Evolutionary conservation across 2,113 vertebrate species (phyloP).

Genomic region (Callionymus lyra): DNA sequence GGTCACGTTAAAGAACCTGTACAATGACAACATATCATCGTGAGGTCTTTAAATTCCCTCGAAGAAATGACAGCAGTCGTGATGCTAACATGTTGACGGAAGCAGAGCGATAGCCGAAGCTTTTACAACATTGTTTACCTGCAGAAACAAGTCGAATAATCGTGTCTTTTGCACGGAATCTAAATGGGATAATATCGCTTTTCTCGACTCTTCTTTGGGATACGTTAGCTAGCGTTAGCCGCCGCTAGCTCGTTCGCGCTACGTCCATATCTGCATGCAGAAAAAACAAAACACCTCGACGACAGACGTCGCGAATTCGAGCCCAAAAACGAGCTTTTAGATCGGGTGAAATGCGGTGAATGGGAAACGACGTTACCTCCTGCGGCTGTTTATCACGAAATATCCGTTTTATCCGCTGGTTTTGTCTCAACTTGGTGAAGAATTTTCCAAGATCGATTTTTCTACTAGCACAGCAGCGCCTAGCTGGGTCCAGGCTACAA

Average conservation of each 20-base stretch:
- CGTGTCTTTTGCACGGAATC: no score
- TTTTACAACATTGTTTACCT: not conserved
- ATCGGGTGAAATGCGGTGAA: not conserved
- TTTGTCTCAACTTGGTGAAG: conserved; percentile 24
- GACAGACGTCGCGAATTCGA: conserved; percentile 12
- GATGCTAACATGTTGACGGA: no score
- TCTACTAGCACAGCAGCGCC: conserved; percentile 48
- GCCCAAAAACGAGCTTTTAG: not conserved
- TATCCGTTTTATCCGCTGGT: conserved; percentile 17
- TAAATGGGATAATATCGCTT: no score
- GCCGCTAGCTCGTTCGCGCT: conserved; percentile 32
- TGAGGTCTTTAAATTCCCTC: no score
- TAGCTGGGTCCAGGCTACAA: conserved; percentile 24
- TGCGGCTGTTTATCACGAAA: conserved; percentile 19
- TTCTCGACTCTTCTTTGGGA: no score
- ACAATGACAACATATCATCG: no score
- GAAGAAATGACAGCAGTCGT: no score
- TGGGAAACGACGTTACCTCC: conserved; percentile 52
- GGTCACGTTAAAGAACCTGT: no score
- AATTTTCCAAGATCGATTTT: conserved; percentile 47
- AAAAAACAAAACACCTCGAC: conserved; percentile 53
- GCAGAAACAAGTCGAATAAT: not conserved
- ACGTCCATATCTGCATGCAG: conserved; percentile 39
- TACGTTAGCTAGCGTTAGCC: conserved; percentile 14
- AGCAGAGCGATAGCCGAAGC: no score